A percentile compares a stretch with the other conserved stretches of the same genome.
Evolutionary conservation across 2,888 invertebrate genomes (phyloP).

Genomic region (Dicycla oo): DNA sequence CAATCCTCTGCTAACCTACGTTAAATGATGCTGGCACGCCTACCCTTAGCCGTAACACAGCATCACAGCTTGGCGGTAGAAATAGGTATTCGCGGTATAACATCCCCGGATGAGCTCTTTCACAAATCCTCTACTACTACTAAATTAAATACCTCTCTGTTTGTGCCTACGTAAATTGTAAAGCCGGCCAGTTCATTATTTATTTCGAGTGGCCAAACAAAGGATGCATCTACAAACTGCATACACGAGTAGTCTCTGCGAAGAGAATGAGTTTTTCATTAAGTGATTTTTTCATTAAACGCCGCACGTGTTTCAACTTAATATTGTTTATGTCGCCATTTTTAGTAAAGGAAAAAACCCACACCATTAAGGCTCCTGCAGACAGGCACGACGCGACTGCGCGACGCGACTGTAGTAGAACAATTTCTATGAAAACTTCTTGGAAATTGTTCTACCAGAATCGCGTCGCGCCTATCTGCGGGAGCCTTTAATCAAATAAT

Average conservation of each 20-base stretch:
- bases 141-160: constrained; percentile 35
- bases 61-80: background rate
- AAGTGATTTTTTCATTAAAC: constrained; percentile 38
- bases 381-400: too few relatives aligned
- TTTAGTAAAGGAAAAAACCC: background rate
- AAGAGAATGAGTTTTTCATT: constrained; percentile 40
- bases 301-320: constrained; percentile 20
- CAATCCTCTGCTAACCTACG: too few relatives aligned
- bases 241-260: constrained; percentile 33
- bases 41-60: background rate
- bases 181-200: constrained; percentile 36
- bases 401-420: too few relatives aligned
- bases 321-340: constrained; percentile 16
- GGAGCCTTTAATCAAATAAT: too few relatives aligned
- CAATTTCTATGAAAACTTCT: too few relatives aligned
- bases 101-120: background rate
- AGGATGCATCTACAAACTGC: constrained; percentile 32
- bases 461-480: too few relatives aligned
- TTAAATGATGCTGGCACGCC: background rate
- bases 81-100: background rate
- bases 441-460: too few relatives aligned
- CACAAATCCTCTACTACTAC: background rate
- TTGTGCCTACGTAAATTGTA: constrained; percentile 20
- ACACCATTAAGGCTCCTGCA: background rate
- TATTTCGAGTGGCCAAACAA: constrained; percentile 33